Evolutionary conservation across 2,113 vertebrate genomes (phyloP), one percentile per base, ranked within the genome.

Genomic region (Peromyscus leucopus): DNA sequence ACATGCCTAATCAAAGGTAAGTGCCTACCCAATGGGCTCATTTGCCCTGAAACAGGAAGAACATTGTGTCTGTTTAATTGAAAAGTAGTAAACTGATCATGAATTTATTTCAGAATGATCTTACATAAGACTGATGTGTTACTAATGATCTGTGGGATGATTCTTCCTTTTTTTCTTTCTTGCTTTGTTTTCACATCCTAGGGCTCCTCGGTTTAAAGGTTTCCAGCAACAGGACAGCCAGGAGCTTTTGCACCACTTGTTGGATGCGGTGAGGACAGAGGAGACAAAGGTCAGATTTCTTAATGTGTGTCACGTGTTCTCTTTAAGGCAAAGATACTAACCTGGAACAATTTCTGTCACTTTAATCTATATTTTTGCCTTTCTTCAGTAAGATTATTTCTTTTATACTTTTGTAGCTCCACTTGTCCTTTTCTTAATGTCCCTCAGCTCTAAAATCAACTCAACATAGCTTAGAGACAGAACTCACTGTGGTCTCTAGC

Each of bases 171-270:
- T 4, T 4, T 55, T 96, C 86, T 91, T 95, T 93, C 63, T 1
- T 95, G 6, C 75, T 91, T 92, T 96, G 24, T 95, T 84, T 96
- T 95, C 96, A 82, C 72, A 97, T 96, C 82, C 0, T 19, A 99
- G 99, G 98, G 99, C 99, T 59, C 99, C 99, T 79, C 99, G 99
- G n/a, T 99, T 99, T 98, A 99, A 99, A 97, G 99, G 99, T 57
- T 99, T 99, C 98, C 99, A 99, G 98, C 99, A 99, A 93, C 99
- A 99, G 97, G 99, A 99, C 98, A 99, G 99, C 97, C 99, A 99
- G 97, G 99, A 99, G 97, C 99, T 99, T 79, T 99, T 99, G 92
- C 99, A 99, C 96, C 99, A 99, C 98, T 98, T 99, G 90, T 97
- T 99, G 98, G 99, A 99, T 98, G 99, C 99, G 17, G 99, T 99